Base-by-base conservation (phyloP, 2,797 vertebrate genomes). In the Diplodus puntazzo region DNA sequence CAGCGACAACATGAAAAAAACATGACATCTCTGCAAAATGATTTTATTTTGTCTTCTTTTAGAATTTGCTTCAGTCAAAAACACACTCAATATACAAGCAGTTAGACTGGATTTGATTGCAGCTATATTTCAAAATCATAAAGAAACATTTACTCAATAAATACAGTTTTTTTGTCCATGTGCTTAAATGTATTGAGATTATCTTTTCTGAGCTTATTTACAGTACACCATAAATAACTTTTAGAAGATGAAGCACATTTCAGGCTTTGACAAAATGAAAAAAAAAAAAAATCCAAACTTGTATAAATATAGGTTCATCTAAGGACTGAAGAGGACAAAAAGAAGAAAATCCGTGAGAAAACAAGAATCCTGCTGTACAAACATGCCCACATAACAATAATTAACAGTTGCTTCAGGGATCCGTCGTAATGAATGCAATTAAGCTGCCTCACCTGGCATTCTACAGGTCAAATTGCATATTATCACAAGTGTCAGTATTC, bases 181-280 rank as follows among this genome's bases (percentile, higher is more conserved):
- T 96, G 96, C 95, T 96, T 96, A 92, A 92, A 96, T 95, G 85
- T 90, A 68, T 77, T 77, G 60, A 49, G 10, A 60, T 65, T 82
- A 77, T 81, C 58, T 82, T 81, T 65, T 82, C 34, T 48, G 62
- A 75, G 69, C 81, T 77, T 93, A 96, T 97, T 97, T 97, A 98
- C 90, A 92, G 59, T 69, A 87, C 95, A 96, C 96, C 95, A 98
- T 99, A 98, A 99, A 99, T 98, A 98, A 97, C 95, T 96, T 95
- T 92, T 94, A 39, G 92, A 92, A 94, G 89, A 88, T 95, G 20
- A 73, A 88, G 95, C 95, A 97, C 94, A 95, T 96, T 96, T 94
- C 92, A 96, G 95, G 94, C 91, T 96, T 92, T 92, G 88, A 94
- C 95, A 94, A 93, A 96, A 94, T 11, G 30, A 84, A 72, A 54